Evolutionary conservation across 2,113 vertebrate species (phyloP).

Genomic region (Microcebus tavaratra): DNA sequence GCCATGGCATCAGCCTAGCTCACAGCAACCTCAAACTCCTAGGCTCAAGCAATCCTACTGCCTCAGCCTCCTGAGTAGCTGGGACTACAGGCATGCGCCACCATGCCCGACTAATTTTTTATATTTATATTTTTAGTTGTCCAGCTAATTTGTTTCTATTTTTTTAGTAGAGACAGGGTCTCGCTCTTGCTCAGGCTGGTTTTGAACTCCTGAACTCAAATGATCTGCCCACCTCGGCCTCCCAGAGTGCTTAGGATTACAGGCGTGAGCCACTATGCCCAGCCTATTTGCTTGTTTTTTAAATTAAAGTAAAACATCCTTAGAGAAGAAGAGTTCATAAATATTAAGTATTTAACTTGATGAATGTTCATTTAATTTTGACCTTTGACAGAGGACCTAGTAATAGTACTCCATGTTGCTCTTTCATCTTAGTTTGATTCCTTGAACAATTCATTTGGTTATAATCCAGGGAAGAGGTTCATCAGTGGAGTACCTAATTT

Average conservation of each 20-base stretch:
- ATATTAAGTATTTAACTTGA: not conserved
- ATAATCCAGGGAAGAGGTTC: not conserved
- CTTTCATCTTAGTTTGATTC: not conserved
- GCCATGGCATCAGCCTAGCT: too few relatives aligned
- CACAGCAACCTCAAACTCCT: too few relatives aligned
- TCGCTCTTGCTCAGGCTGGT: too few relatives aligned
- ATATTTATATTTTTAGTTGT: too few relatives aligned
- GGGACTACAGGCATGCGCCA: too few relatives aligned
- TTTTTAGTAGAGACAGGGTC: too few relatives aligned
- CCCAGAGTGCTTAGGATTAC: not conserved
- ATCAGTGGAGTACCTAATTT: not conserved
- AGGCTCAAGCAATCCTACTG: too few relatives aligned
- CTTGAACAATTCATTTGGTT: not conserved
- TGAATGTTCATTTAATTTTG: slow-evolving; percentile 27
- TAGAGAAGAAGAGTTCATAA: not conserved
- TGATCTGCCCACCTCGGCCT: not conserved
- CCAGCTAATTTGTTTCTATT: too few relatives aligned
- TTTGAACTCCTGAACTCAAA: not conserved
- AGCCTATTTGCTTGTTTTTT: not conserved
- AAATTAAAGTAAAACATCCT: not conserved
- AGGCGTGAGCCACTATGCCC: not conserved
- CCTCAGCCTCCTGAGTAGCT: too few relatives aligned
- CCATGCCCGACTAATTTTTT: too few relatives aligned
- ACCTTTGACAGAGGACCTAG: not conserved
- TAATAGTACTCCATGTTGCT: not conserved